Conservation (phyloP, 2,113 vertebrate genomes). For the Aegypius monachus region DNA sequence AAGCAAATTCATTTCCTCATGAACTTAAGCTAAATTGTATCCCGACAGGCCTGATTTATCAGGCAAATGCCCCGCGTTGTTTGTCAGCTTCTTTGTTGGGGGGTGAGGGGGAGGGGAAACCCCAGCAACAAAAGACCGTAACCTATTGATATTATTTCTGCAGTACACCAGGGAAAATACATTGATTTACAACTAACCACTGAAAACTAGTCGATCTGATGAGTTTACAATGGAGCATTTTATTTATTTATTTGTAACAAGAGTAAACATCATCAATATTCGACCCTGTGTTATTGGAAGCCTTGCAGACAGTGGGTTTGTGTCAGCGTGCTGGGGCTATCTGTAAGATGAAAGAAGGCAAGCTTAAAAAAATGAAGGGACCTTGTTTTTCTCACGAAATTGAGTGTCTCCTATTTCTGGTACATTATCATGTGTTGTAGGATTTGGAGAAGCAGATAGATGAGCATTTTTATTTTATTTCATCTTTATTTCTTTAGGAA, state of each 20-base stretch:
- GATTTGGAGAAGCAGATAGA: neutral
- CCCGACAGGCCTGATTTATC: slow-evolving; percentile 6
- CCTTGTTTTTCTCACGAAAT: neutral
- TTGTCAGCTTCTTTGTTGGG: slow-evolving; percentile 49
- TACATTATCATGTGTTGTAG: neutral
- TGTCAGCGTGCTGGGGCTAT: neutral
- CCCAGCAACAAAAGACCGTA: slow-evolving; percentile 52
- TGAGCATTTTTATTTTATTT: neutral
- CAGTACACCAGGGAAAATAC: neutral
- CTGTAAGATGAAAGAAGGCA: neutral
- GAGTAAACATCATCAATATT: slow-evolving; percentile 27
- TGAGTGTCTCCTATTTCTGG: neutral
- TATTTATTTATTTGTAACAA: slow-evolving; percentile 53
- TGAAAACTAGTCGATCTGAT: slow-evolving; percentile 43
- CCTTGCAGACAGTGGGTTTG: neutral
- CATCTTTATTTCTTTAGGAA: neutral
- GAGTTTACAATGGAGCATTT: slow-evolving; percentile 6
- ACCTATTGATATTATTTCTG: slow-evolving; percentile 45
- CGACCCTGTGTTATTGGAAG: neutral
- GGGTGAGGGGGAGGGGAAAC: slow-evolving; percentile 33
- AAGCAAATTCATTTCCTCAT: neutral
- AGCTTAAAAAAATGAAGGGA: neutral
- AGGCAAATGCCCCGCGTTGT: neutral
- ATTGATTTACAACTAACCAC: slow-evolving; percentile 39
- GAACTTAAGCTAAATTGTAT: neutral